Percentiles rank a stretch among this genome's conserved stretches.
These are phyloP conservation scores for Lasioglossum baleicum DNA, from an alignment of 1,140 invertebrate species.

Conservation along the genomic window DNA sequence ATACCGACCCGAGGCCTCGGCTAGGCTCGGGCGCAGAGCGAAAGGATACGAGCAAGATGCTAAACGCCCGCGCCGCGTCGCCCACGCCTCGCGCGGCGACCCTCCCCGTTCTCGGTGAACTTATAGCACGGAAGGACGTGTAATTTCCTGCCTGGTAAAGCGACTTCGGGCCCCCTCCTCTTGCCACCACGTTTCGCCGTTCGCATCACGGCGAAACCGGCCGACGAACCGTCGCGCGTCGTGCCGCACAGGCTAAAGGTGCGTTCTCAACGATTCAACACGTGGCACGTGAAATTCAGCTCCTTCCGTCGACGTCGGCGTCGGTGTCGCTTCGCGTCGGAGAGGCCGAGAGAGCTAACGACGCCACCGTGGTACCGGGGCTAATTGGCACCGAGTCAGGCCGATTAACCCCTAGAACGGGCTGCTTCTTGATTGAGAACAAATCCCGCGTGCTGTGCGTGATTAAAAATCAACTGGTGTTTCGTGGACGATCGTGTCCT, in stretches of 20 bases:
- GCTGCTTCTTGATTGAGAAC: conserved; percentile 22
- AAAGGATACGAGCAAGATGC: conserved; percentile 52
- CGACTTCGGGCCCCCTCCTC: conserved; percentile 40
- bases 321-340: not conserved
- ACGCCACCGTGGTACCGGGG: not conserved
- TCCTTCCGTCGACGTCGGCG: not conserved
- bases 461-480: not conserved
- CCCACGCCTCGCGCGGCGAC: conserved; percentile 3
- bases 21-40: conserved; percentile 31
- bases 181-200: not conserved
- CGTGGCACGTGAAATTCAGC: conserved; percentile 1
- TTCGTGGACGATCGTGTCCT: too few relatives aligned
- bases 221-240: conserved; percentile 37
- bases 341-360: not conserved
- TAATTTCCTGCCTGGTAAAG: conserved; percentile 72
- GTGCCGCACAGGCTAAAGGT: conserved; percentile 7
- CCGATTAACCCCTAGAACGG: conserved; percentile 19
- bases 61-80: conserved; percentile 32
- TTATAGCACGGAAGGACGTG: conserved; percentile 68
- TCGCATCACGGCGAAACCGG: conserved; percentile 44
- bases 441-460: not conserved
- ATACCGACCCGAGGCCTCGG: conserved; percentile 39
- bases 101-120: conserved; percentile 44
- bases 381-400: conserved; percentile 24
- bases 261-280: conserved; percentile 23